A percentile compares a stretch with the other conserved stretches of the same genome.
These are phyloP conservation scores for Eupelmus urozonus DNA, from an alignment of 2,888 invertebrate genomes.

Conservation along the genomic window DNA sequence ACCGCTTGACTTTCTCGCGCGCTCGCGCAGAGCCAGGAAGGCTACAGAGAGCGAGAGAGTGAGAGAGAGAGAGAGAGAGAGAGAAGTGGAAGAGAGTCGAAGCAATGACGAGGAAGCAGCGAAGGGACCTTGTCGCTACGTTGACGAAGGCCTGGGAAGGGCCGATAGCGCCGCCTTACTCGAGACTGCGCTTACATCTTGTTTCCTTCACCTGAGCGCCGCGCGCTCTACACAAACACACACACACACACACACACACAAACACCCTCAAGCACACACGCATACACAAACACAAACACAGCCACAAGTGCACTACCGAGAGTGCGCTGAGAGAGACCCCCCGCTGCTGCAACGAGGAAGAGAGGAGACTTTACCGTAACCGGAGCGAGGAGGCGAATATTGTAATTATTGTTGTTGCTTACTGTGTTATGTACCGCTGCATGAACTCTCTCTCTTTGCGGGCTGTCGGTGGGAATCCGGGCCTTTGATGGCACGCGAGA, in stretches of 20 bases:
- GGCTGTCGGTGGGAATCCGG: too few species aligned
- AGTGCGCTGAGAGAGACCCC: not conserved
- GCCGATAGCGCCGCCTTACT: constrained; percentile 23
- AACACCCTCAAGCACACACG: not conserved
- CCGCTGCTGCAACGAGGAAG: not conserved
- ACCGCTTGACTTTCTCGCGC: constrained; percentile 44
- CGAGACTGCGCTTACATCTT: constrained; percentile 22
- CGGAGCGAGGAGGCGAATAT: not conserved
- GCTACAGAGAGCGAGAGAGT: not conserved
- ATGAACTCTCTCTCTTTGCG: not conserved
- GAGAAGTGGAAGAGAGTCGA: constrained; percentile 3
- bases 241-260: not conserved
- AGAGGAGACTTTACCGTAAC: constrained; percentile 6
- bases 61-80: constrained; percentile 12
- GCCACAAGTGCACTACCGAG: not conserved
- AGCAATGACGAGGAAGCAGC: constrained; percentile 1
- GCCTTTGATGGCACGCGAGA: too few species aligned
- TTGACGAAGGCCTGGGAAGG: constrained; percentile 38
- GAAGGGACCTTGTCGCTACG: constrained; percentile 27
- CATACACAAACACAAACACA: too few species aligned
- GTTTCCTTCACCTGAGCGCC: constrained; percentile 25
- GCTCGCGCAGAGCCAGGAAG: too few species aligned
- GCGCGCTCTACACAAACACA: not conserved
- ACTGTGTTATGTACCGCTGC: too few species aligned
- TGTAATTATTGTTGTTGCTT: constrained; percentile 10